Evolutionary conservation across 2,797 vertebrate genomes (phyloP).

Genomic region (Pangasius mekongensis): DNA sequence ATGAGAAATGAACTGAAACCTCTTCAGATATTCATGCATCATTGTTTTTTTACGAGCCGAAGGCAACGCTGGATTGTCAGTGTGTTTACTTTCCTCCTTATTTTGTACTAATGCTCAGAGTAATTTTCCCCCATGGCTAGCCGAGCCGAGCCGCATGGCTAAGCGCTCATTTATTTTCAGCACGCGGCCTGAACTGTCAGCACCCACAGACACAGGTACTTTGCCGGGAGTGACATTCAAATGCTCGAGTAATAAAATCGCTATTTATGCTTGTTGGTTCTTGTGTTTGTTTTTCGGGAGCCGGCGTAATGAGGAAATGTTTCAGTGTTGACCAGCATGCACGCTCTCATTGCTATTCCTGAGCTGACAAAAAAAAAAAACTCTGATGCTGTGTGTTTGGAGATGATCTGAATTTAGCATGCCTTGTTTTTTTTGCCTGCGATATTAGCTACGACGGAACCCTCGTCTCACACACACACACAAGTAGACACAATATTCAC

Average conservation of each 20-base stretch:
- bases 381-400: background rate
- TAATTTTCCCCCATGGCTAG: constrained; percentile 42
- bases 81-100: constrained; percentile 41
- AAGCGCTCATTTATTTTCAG: constrained; percentile 55
- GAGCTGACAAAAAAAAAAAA: constrained; percentile 9
- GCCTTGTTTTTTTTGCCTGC: background rate
- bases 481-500: background rate
- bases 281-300: constrained; percentile 45
- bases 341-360: constrained; percentile 36
- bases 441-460: background rate
- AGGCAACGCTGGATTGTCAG: constrained; percentile 43
- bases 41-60: background rate
- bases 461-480: background rate
- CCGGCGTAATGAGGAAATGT: constrained; percentile 43
- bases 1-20: constrained; percentile 10
- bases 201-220: constrained; percentile 52
- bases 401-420: background rate
- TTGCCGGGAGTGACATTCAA: constrained; percentile 45
- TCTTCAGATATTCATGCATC: constrained; percentile 14
- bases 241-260: constrained; percentile 51
- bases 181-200: constrained; percentile 35
- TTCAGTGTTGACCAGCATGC: constrained; percentile 45
- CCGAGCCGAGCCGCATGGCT: constrained; percentile 22
- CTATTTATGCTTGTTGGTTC: constrained; percentile 50
- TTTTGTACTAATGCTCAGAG: constrained; percentile 38